Base-by-base conservation (phyloP, 2,888 invertebrate species). In the Andrena trimmerana region DNA sequence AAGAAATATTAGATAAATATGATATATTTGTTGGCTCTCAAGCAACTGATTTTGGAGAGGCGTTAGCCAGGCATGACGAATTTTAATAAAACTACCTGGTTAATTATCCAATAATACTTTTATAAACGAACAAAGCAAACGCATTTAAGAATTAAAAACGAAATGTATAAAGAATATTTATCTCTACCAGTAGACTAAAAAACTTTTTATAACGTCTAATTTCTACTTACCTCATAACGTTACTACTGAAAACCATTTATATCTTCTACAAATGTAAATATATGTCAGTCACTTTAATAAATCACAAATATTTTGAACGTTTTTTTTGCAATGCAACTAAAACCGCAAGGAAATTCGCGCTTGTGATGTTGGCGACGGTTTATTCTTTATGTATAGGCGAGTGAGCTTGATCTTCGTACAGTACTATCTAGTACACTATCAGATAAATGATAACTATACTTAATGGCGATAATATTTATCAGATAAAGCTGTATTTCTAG, bases 1-100 rank as follows among this genome's bases (percentile, higher is more conserved):
- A 96, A 0, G 99, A 99, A 94, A 97, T 99, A 48, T 94, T 99
- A 31, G 97, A 97, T 74, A 99, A 99, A 93, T 99, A 99, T 93
- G 99, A 99, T 94, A 95, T 99, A 10, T 99, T 99, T 94, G 99
- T 99, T 4, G 99, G 99, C 52, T 99, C 99, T 0, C 99, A 99
- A 94, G 99, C 99, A 0, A 99, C 99, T 0, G 99, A 99, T 95
- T 99, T 99, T 94, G 99, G 99, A 0, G 99, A 99, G 93, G 99
- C 99, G 6, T 95, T 99, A 20, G 96, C 97, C 0, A 96, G 98
- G 88, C 99, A 99, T 92, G 99, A 99, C 92, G 99, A 99, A 94
- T 99, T 99, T 95, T 99, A 96, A 95, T 52, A 20, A 60, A 72
- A 69, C 74, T 57, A 83, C 73, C 50, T 78, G 80, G 60, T 62